These are phyloP conservation scores for Auanema sp. DNA, from an alignment of 2,888 invertebrate species.

Conservation along the genomic window DNA sequence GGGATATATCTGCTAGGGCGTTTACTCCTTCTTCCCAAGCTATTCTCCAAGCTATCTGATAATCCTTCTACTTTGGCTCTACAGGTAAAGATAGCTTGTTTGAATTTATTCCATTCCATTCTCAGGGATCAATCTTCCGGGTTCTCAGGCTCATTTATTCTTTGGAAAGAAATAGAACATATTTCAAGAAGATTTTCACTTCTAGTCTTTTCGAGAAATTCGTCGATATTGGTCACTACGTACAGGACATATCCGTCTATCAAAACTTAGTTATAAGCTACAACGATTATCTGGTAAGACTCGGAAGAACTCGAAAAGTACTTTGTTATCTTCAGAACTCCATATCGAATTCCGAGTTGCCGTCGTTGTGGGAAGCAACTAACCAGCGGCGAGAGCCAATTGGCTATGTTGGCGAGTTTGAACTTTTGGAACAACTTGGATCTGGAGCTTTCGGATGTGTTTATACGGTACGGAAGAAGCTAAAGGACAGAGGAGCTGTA, in stretches of 20 bases:
- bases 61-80: constrained; percentile 16
- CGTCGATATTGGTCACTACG: constrained; percentile 67
- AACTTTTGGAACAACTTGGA: constrained; percentile 67
- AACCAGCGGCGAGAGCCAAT: constrained; percentile 42
- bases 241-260: constrained; percentile 64
- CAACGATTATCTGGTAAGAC: constrained; percentile 28
- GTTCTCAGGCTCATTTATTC: constrained; percentile 67
- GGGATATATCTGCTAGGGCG: constrained; percentile 41
- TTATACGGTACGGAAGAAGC: constrained; percentile 66
- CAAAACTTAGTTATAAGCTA: constrained; percentile 59
- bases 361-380: constrained; percentile 34
- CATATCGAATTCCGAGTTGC: constrained; percentile 6
- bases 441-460: constrained; percentile 68
- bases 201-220: constrained; percentile 65
- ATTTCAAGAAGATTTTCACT: constrained; percentile 66
- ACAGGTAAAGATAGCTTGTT: constrained; percentile 8
- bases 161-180: constrained; percentile 66
- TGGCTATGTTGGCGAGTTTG: constrained; percentile 66
- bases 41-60: not conserved
- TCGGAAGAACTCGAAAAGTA: not conserved
- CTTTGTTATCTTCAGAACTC: constrained; percentile 7
- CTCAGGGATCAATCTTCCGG: constrained; percentile 66
- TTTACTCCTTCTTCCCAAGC: constrained; percentile 26
- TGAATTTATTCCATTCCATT: constrained; percentile 28
- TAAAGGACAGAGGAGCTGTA: constrained; percentile 32